Evolutionary conservation across 1,140 invertebrate species (phyloP).

Genomic region (Magallana angulata): DNA sequence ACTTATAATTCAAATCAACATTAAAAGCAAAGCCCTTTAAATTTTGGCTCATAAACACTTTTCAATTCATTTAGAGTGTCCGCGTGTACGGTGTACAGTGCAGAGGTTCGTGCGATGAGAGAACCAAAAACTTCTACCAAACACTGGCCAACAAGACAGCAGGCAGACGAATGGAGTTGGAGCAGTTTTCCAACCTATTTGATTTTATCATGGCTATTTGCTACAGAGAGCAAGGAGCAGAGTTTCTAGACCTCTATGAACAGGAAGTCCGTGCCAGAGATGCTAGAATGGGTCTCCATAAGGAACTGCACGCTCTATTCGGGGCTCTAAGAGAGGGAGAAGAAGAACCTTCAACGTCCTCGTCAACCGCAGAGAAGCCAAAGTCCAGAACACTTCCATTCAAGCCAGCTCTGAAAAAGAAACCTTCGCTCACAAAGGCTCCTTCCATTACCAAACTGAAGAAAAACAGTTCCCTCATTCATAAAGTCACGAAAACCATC

Average conservation of each 20-base stretch:
- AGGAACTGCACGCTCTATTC: constrained; percentile 62
- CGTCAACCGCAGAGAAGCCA: neutral
- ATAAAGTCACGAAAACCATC: constrained; percentile 19
- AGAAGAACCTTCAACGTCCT: constrained; percentile 14
- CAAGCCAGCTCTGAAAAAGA: constrained; percentile 10
- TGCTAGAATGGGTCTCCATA: constrained; percentile 53
- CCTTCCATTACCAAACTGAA: constrained; percentile 41
- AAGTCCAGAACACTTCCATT: neutral
- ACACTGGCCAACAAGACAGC: constrained; percentile 55
- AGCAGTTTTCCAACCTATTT: constrained; percentile 64
- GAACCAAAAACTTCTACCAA: constrained; percentile 56
- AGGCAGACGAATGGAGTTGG: constrained; percentile 57
- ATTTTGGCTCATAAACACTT: neutral
- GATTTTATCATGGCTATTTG: constrained; percentile 73
- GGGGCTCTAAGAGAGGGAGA: constrained; percentile 50
- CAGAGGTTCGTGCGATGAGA: constrained; percentile 12
- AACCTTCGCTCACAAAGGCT: constrained; percentile 47
- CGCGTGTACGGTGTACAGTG: constrained; percentile 60
- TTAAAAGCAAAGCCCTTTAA: too few species aligned
- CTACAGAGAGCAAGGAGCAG: constrained; percentile 68
- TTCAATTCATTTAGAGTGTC: constrained; percentile 55
- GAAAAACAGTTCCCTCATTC: neutral
- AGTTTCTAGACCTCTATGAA: constrained; percentile 63
- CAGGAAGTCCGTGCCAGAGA: constrained; percentile 60
- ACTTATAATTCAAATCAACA: too few species aligned